Evolutionary conservation across 37 sponge, comb jelly and placozoan genomes (phyloP).

Genomic region (Petrosia ficiformis): DNA sequence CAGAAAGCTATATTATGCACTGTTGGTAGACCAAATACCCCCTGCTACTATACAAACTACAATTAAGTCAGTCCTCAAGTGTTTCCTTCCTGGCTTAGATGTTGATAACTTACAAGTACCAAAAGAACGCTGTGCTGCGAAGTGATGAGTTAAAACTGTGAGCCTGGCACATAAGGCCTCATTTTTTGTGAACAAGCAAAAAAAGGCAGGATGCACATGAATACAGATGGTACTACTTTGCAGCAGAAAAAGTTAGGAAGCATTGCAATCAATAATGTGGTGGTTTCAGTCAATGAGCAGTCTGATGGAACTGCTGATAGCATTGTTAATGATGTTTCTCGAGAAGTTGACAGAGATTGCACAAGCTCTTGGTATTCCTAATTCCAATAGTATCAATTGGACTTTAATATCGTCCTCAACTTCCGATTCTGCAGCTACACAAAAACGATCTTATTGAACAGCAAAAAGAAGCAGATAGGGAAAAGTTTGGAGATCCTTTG

Average conservation of each 20-base stretch:
- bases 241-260: conserved; percentile 25
- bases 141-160: conserved; percentile 14
- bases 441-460: conserved; percentile 12
- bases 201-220: conserved; percentile 4
- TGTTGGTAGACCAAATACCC: conserved; percentile 28
- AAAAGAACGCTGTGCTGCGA: conserved; percentile 36
- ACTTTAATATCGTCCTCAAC: conserved; percentile 22
- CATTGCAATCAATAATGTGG: conserved; percentile 22
- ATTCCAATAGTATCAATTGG: conserved; percentile 37
- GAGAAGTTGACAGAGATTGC: conserved; percentile 20
- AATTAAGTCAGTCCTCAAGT: conserved; percentile 33
- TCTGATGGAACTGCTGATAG: conserved; percentile 23
- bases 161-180: conserved; percentile 29
- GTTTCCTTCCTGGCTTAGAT: conserved; percentile 22
- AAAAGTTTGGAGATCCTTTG: conserved; percentile 1
- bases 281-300: conserved; percentile 18
- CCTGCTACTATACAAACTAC: conserved; percentile 15
- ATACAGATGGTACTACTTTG: conserved; percentile 38
- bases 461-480: conserved; percentile 19
- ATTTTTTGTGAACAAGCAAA: neutral
- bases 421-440: conserved; percentile 29
- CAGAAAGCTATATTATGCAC: conserved; percentile 19
- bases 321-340: conserved; percentile 18
- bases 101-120: conserved; percentile 12
- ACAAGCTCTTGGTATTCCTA: conserved; percentile 7